Evolutionary conservation across 2,888 invertebrate species (phyloP), one percentile per base, ranked within the genome.

Genomic region (Exocentrus adspersus): DNA sequence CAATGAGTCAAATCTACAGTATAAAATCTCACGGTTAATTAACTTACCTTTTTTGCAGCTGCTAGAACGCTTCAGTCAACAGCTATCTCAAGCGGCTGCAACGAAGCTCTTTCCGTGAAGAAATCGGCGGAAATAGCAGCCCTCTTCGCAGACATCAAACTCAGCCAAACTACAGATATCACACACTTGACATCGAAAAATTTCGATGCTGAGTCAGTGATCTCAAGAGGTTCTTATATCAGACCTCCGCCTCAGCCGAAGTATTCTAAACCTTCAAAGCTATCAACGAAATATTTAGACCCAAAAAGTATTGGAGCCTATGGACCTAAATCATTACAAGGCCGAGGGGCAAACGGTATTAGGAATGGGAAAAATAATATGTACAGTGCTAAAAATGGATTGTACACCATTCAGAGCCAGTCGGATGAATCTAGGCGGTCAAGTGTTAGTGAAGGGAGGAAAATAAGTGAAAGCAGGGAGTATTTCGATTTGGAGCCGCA

Each of bases 111-210:
- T 0, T 92, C 93, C 57, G 92, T 94, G 21, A 94, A 94, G 81
- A 94, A 94, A 79, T 92, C 92, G 1, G 94, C 94, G 0, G 94
- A 94, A 81, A 94, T 94, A 75, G 94, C 94, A 0, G 94, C 94
- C 0, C 84, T 94, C 21, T 94, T 95, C 79, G 91, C 92, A 0
- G 92, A 92, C 77, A 88, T 90, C 45, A 88, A 90, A 32, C 84
- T 90, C 0, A 89, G 88, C 20, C 90, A 90, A 81, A 87, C 90
- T 10, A 90, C 90, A 0, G 90, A 90, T 78, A 89, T 90, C 37
- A 85, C 85, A 60, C 86, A 85, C 53, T 72, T 86, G 20, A 80
- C 75, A 1, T 76, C 78, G 0, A 74, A 75, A 41, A 72, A 69
- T 19, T 75, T 75, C 51, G 75, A 75, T 19, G 51, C 70, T 1